Conservation (phyloP, 2,797 vertebrate genomes). For the Manis javanica region DNA sequence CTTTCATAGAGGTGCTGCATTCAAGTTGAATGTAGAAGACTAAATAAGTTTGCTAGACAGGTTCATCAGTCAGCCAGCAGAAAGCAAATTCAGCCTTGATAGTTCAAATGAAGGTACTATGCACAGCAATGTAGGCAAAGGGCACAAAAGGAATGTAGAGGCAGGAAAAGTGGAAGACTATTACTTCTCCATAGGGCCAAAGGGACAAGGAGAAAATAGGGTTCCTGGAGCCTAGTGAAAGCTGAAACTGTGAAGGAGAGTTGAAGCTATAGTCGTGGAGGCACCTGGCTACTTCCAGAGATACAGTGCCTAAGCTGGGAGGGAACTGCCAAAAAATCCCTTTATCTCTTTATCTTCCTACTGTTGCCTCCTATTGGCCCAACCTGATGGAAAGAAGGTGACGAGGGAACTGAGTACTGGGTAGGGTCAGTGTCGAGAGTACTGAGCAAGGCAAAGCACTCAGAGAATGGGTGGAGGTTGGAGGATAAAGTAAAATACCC, state of each 20-base stretch:
- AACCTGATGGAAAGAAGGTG: background rate
- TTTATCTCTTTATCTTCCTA: background rate
- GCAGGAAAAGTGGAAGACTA: background rate
- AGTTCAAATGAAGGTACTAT: background rate
- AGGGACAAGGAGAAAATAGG: background rate
- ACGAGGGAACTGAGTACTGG: background rate
- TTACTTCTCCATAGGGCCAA: background rate
- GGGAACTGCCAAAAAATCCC: background rate
- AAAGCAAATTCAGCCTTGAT: background rate
- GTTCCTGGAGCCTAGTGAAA: background rate
- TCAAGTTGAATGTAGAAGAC: background rate
- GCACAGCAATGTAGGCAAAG: background rate
- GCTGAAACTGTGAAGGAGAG: background rate
- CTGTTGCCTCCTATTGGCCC: background rate
- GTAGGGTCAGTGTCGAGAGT: background rate
- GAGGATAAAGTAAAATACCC: background rate
- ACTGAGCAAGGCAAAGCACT: background rate
- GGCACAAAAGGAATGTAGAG: background rate
- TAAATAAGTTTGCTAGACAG: background rate
- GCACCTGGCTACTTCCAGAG: background rate
- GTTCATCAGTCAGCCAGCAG: background rate
- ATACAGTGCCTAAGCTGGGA: background rate
- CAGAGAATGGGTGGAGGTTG: background rate
- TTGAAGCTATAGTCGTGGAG: background rate
- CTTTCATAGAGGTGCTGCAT: background rate